A percentile compares a stretch with the other conserved stretches of the same genome.
These are phyloP conservation scores for Papilio helenus DNA, from an alignment of 1,140 invertebrate species.

Conservation along the genomic window DNA sequence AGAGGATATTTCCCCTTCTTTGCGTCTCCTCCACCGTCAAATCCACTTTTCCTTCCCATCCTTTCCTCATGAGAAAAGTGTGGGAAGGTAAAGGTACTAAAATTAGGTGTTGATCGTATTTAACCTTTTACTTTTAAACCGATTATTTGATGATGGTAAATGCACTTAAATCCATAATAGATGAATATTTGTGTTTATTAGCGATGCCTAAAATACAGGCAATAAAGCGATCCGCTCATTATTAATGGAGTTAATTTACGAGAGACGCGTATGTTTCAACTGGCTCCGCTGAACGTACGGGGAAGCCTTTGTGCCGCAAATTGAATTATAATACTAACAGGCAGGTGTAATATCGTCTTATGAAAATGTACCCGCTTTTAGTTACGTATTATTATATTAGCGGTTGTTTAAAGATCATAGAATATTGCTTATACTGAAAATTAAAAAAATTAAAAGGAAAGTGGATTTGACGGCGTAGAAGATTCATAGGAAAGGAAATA, in stretches of 20 bases:
- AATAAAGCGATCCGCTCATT: slow-evolving; percentile 9
- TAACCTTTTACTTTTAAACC: no score
- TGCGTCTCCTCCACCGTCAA: no score
- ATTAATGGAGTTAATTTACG: slow-evolving; percentile 24
- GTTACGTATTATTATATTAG: background rate
- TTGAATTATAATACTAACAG: slow-evolving; percentile 23
- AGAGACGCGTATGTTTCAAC: slow-evolving; percentile 24
- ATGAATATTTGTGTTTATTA: background rate
- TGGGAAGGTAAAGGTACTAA: no score
- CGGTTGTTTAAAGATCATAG: background rate
- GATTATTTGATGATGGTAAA: background rate
- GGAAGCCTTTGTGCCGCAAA: slow-evolving; percentile 15
- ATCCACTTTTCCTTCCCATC: no score
- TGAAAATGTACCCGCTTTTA: slow-evolving; percentile 23
- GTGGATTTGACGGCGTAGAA: no score
- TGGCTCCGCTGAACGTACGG: slow-evolving; percentile 1
- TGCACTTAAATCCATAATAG: background rate
- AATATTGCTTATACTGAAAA: no score
- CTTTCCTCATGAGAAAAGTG: no score
- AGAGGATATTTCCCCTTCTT: no score
- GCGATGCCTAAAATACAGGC: background rate
- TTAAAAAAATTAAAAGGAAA: no score
- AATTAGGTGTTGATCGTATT: no score
- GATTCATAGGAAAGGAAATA: no score
- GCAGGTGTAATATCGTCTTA: slow-evolving; percentile 18